These are phyloP conservation scores for Calameuta idolon DNA, from an alignment of 2,888 invertebrate species.

Conservation along the genomic window DNA sequence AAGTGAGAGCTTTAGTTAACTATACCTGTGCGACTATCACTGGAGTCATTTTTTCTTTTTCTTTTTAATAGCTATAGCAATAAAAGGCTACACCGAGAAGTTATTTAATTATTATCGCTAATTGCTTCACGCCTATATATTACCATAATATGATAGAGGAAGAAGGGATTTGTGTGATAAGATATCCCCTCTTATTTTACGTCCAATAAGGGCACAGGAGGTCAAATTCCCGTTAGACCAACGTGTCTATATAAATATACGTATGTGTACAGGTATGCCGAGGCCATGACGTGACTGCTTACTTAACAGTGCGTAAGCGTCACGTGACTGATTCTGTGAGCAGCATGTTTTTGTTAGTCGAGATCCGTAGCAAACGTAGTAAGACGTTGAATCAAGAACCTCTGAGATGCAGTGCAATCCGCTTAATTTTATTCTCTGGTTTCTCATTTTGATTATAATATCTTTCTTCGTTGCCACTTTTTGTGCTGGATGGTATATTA, in stretches of 20 bases:
- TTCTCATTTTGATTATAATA: conserved; percentile 76
- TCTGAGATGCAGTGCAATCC: conserved; percentile 66
- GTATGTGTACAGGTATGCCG: neutral
- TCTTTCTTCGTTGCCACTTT: conserved; percentile 77
- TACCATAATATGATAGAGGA: neutral
- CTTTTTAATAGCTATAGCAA: neutral
- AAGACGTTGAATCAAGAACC: neutral
- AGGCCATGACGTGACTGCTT: neutral
- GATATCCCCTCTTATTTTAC: neutral
- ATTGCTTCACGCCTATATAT: neutral
- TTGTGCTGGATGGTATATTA: conserved; percentile 77
- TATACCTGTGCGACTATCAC: neutral
- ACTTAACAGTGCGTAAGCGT: neutral
- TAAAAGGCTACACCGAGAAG: neutral
- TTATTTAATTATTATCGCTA: neutral
- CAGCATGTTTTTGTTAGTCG: neutral
- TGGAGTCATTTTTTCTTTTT: neutral
- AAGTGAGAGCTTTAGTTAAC: neutral
- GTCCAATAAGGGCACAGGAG: neutral
- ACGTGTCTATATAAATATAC: neutral
- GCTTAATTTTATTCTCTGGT: conserved; percentile 78
- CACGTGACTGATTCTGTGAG: neutral
- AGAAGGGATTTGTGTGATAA: neutral
- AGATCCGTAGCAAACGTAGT: neutral
- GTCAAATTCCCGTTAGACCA: neutral